Evolutionary conservation across 2,888 invertebrate species (phyloP).

Genomic region (Pristionchus japonicus): DNA sequence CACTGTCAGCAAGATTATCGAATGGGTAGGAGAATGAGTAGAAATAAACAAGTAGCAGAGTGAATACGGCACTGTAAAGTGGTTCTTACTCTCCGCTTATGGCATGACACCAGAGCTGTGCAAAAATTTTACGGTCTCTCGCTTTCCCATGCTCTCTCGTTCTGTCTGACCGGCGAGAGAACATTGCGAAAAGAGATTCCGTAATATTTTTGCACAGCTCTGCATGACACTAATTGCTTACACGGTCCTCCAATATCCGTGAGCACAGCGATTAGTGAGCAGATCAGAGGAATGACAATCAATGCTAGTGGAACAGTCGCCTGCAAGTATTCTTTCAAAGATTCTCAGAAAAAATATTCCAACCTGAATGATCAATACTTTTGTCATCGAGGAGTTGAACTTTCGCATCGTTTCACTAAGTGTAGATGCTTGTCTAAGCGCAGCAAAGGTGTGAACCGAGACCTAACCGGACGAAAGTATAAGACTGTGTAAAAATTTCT

Average conservation of each 20-base stretch:
- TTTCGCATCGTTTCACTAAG: neutral
- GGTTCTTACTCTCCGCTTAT: too few relatives aligned
- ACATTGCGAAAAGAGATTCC: neutral
- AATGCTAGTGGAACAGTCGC: neutral
- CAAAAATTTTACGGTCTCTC: too few relatives aligned
- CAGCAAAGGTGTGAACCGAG: neutral
- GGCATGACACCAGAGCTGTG: too few relatives aligned
- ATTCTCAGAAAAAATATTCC: too few relatives aligned
- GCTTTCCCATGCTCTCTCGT: too few relatives aligned
- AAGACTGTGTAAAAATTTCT: too few relatives aligned
- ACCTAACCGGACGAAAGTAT: too few relatives aligned
- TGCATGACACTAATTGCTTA: too few relatives aligned
- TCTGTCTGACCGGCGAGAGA: too few relatives aligned
- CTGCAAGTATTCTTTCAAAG: too few relatives aligned
- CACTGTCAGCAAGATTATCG: too few relatives aligned
- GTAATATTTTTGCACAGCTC: too few relatives aligned
- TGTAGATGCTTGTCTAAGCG: neutral
- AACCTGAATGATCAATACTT: neutral
- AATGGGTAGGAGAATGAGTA: neutral
- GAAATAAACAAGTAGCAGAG: neutral
- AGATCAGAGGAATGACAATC: neutral
- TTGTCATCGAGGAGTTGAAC: neutral
- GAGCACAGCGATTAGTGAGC: neutral
- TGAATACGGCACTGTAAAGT: neutral
- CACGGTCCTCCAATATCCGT: neutral